Conservation (phyloP, 1,140 invertebrate species). For the Zaprionus lachaisei region DNA sequence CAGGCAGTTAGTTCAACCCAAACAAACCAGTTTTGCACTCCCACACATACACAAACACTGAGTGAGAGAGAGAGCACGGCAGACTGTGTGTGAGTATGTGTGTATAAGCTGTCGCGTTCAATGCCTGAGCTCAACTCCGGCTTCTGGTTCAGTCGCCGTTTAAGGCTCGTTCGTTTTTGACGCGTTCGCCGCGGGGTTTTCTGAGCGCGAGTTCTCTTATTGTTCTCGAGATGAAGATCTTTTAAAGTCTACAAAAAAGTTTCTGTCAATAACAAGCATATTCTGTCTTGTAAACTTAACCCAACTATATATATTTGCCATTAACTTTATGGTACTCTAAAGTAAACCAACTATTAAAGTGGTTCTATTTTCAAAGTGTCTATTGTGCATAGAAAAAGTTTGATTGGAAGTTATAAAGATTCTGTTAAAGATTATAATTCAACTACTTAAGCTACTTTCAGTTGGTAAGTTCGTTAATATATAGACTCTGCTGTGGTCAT, state of each 20-base stretch:
- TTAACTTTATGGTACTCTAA: neutral
- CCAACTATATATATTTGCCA: neutral
- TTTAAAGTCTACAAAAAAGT: constrained; percentile 17
- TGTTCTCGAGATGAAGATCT: constrained; percentile 14
- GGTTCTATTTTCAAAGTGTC: neutral
- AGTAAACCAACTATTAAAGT: neutral
- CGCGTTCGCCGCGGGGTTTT: constrained; percentile 34
- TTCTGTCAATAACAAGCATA: neutral
- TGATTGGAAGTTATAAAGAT: neutral
- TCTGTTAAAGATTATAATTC: neutral
- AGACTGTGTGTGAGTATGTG: constrained; percentile 5
- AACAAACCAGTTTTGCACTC: constrained; percentile 75
- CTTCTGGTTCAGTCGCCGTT: constrained; percentile 54
- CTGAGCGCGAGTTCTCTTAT: constrained; percentile 1
- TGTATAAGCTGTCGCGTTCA: constrained; percentile 25
- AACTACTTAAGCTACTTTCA: neutral
- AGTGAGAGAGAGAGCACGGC: constrained; percentile 5
- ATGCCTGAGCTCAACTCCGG: constrained; percentile 45
- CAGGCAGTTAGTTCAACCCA: constrained; percentile 48
- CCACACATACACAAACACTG: constrained; percentile 45
- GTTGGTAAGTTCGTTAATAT: neutral
- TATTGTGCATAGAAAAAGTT: neutral
- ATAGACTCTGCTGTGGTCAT: neutral
- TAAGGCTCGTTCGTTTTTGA: constrained; percentile 53
- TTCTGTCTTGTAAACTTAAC: neutral